Percentiles rank a stretch among this genome's conserved stretches.
Evolutionary conservation across 2,113 vertebrate species (phyloP).

Genomic region (Tetraodon nigroviridis): DNA sequence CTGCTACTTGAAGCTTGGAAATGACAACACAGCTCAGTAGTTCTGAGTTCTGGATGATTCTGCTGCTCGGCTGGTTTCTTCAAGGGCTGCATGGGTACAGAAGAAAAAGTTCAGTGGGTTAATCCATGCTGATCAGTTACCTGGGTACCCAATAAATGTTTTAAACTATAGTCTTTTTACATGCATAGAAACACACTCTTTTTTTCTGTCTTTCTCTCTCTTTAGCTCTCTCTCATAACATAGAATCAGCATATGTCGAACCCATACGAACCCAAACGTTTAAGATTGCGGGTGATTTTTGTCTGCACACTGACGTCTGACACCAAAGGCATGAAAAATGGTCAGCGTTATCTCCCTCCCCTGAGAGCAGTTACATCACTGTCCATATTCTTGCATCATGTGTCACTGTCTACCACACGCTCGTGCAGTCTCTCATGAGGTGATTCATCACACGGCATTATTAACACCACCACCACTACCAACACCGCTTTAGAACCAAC

Average conservation of each 20-base stretch:
- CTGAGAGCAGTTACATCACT: slow-evolving; percentile 23
- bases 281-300: too few relatives aligned
- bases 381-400: slow-evolving; percentile 21
- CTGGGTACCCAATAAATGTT: too few relatives aligned
- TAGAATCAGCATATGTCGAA: too few relatives aligned
- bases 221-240: too few relatives aligned
- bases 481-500: too few relatives aligned
- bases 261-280: too few relatives aligned
- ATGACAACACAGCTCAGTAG: slow-evolving; percentile 69
- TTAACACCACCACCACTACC: neutral
- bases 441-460: slow-evolving; percentile 18
- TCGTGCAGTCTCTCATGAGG: slow-evolving; percentile 6
- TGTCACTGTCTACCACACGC: slow-evolving; percentile 12
- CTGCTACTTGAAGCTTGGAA: slow-evolving; percentile 56
- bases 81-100: slow-evolving; percentile 56
- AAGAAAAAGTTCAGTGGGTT: neutral
- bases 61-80: slow-evolving; percentile 55
- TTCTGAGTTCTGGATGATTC: slow-evolving; percentile 63
- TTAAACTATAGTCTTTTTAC: too few relatives aligned
- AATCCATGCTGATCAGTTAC: neutral
- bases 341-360: slow-evolving; percentile 19
- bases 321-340: neutral
- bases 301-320: neutral
- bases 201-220: too few relatives aligned
- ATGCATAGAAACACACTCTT: too few relatives aligned